Evolutionary conservation across 1,140 invertebrate genomes (phyloP).

Genomic region (Lerema accius): DNA sequence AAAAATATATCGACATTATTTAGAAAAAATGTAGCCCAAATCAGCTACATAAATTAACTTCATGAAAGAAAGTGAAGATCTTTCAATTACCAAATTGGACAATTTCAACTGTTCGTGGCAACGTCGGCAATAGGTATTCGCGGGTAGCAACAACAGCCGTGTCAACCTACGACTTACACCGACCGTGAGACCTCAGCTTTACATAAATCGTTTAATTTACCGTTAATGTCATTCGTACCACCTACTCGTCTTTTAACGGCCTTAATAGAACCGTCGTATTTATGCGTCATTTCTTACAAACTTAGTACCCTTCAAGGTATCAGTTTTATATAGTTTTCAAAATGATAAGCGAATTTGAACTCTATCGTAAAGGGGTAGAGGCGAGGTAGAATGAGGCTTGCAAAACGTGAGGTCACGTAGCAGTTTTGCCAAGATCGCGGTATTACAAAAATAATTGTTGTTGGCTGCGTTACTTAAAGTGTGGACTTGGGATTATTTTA

Average conservation of each 20-base stretch:
- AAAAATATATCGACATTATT: too few relatives aligned
- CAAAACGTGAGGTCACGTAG: constrained; percentile 35
- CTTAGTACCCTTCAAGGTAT: constrained; percentile 40
- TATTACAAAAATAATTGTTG: constrained; percentile 43
- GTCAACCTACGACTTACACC: constrained; percentile 4
- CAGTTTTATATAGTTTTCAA: constrained; percentile 22
- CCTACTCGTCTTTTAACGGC: constrained; percentile 44
- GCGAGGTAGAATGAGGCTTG: neutral
- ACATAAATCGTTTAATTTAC: constrained; percentile 35
- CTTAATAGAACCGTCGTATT: constrained; percentile 43
- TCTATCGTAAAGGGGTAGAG: constrained; percentile 9
- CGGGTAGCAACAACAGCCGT: neutral
- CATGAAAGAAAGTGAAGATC: too few relatives aligned
- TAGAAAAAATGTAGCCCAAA: too few relatives aligned
- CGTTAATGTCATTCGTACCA: constrained; percentile 29
- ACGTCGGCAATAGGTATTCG: too few relatives aligned
- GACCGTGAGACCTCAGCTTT: neutral
- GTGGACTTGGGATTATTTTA: too few relatives aligned
- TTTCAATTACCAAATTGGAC: too few relatives aligned
- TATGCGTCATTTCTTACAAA: constrained; percentile 44
- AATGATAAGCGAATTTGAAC: constrained; percentile 11
- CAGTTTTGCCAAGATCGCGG: constrained; percentile 33
- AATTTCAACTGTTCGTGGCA: too few relatives aligned
- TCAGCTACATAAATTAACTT: too few relatives aligned
- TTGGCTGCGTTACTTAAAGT: constrained; percentile 26